Conservation (phyloP, 2,797 vertebrate genomes). For the Ambastaia sidthimunki region DNA sequence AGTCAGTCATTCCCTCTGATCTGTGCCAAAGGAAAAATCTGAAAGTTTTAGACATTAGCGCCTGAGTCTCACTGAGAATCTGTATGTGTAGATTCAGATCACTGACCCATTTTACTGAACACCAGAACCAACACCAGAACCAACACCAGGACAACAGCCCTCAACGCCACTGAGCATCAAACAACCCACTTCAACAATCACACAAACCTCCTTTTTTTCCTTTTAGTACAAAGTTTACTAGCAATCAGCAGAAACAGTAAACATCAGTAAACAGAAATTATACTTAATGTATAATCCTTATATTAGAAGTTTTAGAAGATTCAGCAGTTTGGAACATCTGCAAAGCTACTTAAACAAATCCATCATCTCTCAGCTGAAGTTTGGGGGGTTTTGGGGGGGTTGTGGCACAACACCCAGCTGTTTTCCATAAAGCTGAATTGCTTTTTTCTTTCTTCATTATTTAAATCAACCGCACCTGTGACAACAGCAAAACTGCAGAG, state of each 20-base stretch:
- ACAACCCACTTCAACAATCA: slow-evolving; percentile 1
- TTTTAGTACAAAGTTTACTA: background rate
- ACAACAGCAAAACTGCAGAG: slow-evolving; percentile 36
- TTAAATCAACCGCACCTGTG: slow-evolving; percentile 47
- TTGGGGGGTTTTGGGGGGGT: background rate
- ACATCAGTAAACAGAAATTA: too few relatives aligned
- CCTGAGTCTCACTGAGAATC: slow-evolving; percentile 65
- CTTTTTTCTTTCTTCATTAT: slow-evolving; percentile 10
- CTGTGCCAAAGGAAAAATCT: slow-evolving; percentile 79
- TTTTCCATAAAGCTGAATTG: slow-evolving; percentile 46
- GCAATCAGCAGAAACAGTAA: background rate
- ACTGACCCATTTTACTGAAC: slow-evolving; percentile 69
- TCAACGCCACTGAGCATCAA: background rate
- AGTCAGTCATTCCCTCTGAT: slow-evolving; percentile 80
- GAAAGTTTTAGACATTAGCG: slow-evolving; percentile 68
- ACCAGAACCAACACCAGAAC: too few relatives aligned
- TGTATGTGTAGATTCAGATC: slow-evolving; percentile 60
- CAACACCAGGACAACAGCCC: background rate
- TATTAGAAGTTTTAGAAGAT: background rate
- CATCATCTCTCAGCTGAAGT: slow-evolving; percentile 33
- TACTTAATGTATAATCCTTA: too few relatives aligned
- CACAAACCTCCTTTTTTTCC: background rate
- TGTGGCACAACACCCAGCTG: slow-evolving; percentile 26
- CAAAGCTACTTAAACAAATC: slow-evolving; percentile 47
- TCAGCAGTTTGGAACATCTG: slow-evolving; percentile 50